Base-by-base conservation (phyloP, 2,113 vertebrate species). In the Oxyura jamaicensis region DNA sequence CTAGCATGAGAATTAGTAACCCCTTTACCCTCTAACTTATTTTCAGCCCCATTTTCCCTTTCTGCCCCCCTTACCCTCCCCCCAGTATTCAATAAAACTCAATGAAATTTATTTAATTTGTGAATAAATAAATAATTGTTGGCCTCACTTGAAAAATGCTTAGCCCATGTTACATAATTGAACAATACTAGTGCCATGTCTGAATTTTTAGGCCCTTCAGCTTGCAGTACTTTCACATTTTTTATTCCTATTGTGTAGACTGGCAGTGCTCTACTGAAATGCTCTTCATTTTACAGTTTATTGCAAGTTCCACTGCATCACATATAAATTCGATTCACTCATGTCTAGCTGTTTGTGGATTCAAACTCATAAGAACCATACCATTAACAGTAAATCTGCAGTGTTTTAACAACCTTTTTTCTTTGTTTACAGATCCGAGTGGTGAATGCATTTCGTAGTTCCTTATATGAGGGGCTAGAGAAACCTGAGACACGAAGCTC, bases 361-460 rank as follows among this genome's bases (percentile, higher is more conserved):
- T 98, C 98, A 98, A 67, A 97, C 97, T 98, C 98, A 98, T 98
- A 98, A 97, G 91, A 98, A 83, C 96, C 97, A 93, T 96, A 92
- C 90, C 95, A 62, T 23, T 60, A 15, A 7, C 67, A 66, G 46
- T 52, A 94, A 86, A 74, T 66, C 36, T 42, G 58, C 94, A 56
- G 50, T 21, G 26, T 69, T 71, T 59, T 97, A 83, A 98, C 81
- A 50, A 11, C 26, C 15, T 52, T 85, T 67, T 78, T 68, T 82
- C 88, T 98, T 91, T 88, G 66, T 97, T 97, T 95, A 62, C 98
- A 99, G 99, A 99, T 99, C 98, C 99, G 99, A 98, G 99, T 99
- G 99, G 99, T 99, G 99, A 99, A 99, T 98, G 99, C 99, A 98
- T 99, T 99, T 99, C 99, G 99, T 99, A 99, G 99, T 98, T 99